A percentile compares a stretch with the other conserved stretches of the same genome.
phyloP scores from a whole-genome alignment of 2,113 vertebrate species.

The Melanerpes aurifrons region DNA sequence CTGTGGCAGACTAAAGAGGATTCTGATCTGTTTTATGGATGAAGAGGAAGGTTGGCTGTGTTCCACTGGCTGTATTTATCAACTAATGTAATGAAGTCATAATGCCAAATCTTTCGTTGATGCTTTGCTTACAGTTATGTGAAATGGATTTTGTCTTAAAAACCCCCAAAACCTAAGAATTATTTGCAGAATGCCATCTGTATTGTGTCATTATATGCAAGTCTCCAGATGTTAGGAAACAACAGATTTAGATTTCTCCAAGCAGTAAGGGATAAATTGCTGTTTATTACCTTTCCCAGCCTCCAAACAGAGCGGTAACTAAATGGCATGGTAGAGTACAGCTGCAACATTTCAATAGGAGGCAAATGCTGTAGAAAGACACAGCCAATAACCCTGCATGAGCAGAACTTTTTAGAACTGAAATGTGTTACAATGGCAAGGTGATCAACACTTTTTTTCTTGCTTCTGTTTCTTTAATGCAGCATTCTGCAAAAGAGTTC shows the following conservation, averaged over 20 bases:
- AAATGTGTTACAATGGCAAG: neutral
- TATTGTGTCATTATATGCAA: neutral
- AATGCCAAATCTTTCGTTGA: neutral
- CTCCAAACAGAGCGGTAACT: neutral
- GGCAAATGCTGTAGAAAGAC: neutral
- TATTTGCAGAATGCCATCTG: neutral
- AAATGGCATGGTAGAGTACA: neutral
- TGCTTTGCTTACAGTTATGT: neutral
- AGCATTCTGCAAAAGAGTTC: conserved; percentile 46
- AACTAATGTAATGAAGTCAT: conserved; percentile 15
- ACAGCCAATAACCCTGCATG: neutral
- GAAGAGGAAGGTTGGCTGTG: neutral
- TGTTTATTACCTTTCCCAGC: neutral
- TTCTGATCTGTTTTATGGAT: conserved; percentile 24
- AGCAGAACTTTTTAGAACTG: neutral
- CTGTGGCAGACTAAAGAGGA: neutral
- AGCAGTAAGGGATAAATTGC: neutral
- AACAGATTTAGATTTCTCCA: neutral
- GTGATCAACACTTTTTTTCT: conserved; percentile 60
- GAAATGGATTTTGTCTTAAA: neutral
- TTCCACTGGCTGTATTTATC: neutral
- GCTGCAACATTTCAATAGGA: neutral
- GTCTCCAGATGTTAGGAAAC: neutral
- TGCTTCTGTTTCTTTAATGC: conserved; percentile 69
- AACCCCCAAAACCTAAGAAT: neutral